These are phyloP conservation scores for Trissolcus brochymenae DNA, from an alignment of 2,888 invertebrate species.

Conservation along the genomic window DNA sequence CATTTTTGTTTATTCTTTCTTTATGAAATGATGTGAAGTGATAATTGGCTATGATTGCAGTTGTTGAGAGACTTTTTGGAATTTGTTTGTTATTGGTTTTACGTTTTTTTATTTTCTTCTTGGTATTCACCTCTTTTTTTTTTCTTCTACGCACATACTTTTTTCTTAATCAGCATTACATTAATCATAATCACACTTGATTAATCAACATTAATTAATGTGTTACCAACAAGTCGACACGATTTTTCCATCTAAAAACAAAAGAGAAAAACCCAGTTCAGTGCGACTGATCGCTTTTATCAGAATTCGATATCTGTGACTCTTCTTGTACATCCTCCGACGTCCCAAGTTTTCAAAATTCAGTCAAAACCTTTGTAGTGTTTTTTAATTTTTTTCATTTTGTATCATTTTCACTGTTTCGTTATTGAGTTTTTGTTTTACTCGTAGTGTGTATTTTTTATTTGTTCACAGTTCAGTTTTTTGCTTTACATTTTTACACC, in stretches of 20 bases:
- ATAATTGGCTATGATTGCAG: slow-evolving; percentile 72
- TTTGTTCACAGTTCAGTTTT: slow-evolving; percentile 54
- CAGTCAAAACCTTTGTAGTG: slow-evolving; percentile 55
- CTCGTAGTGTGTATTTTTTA: slow-evolving; percentile 54
- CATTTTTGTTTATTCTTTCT: slow-evolving; percentile 63
- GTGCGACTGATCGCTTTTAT: background rate
- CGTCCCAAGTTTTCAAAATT: slow-evolving; percentile 52
- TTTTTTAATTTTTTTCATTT: slow-evolving; percentile 52
- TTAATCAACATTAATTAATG: slow-evolving; percentile 62
- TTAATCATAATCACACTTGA: slow-evolving; percentile 62
- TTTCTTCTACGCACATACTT: slow-evolving; percentile 66
- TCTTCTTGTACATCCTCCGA: slow-evolving; percentile 4
- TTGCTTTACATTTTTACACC: slow-evolving; percentile 50
- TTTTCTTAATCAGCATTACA: slow-evolving; percentile 69
- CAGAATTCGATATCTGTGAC: background rate
- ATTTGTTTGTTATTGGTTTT: slow-evolving; percentile 70
- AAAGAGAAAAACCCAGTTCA: slow-evolving; percentile 1
- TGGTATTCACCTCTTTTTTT: slow-evolving; percentile 60
- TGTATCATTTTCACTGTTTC: slow-evolving; percentile 34
- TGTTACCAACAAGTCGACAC: slow-evolving; percentile 55
- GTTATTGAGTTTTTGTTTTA: slow-evolving; percentile 53
- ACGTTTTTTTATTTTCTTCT: slow-evolving; percentile 63
- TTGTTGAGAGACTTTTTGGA: slow-evolving; percentile 72
- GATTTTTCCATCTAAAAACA: slow-evolving; percentile 12
- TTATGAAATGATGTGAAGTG: slow-evolving; percentile 71